These are phyloP conservation scores for Numida meleagris DNA, from an alignment of 2,113 vertebrate species.

Conservation along the genomic window DNA sequence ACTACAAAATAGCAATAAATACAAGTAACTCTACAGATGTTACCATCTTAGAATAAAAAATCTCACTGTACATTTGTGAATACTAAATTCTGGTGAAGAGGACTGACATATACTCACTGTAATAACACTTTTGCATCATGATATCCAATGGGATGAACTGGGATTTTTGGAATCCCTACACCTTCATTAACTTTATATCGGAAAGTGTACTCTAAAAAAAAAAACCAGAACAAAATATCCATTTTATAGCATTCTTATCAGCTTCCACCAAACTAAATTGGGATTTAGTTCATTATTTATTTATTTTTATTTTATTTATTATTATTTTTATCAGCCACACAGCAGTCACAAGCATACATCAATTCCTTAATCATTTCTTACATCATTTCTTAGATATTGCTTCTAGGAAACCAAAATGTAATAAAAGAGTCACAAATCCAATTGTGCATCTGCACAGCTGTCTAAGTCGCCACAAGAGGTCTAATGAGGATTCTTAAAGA, in stretches of 20 bases:
- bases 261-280: not conserved
- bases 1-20: not conserved
- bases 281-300: too few species aligned
- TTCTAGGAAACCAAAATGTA: not conserved
- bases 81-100: not conserved
- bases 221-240: constrained; percentile 35
- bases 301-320: too few species aligned
- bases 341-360: not conserved
- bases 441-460: not conserved
- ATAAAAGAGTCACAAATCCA: not conserved
- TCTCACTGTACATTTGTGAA: not conserved
- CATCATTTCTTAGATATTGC: not conserved
- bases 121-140: constrained; percentile 87
- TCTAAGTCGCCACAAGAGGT: not conserved
- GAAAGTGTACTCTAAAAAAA: constrained; percentile 87
- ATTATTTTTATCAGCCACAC: too few species aligned
- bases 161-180: constrained; percentile 91
- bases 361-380: not conserved
- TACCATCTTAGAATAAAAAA: not conserved
- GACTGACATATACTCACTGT: constrained; percentile 73
- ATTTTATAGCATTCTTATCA: not conserved
- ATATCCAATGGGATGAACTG: constrained; percentile 94
- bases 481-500: not conserved
- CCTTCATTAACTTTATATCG: constrained; percentile 82
- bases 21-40: not conserved